Base-by-base conservation (phyloP, 1,140 invertebrate genomes). In the Pantala flavescens region DNA sequence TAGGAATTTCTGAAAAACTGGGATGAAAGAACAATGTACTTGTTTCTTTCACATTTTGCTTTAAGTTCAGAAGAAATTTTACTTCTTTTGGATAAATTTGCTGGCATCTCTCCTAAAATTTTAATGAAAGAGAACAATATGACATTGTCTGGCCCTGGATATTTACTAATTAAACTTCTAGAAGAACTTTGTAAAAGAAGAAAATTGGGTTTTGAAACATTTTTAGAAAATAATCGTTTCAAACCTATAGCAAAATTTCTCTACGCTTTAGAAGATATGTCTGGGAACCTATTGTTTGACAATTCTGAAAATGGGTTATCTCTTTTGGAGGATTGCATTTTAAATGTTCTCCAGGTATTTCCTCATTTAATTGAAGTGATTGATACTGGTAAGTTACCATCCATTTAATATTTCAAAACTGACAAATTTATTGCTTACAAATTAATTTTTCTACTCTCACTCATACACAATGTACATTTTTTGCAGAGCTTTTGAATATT, bases 341-440 rank as follows among this genome's bases (percentile, higher is more conserved):
- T 84, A 43, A 78, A 82, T 73, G 90, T 88, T 80, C 83, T 91
- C 28, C 77, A 83, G 55, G 83, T 81, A 43, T 89, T 87, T 82
- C 86, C 89, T 74, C 84, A 87, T 76, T 83, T 84, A 75, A 82
- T 87, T 21, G 76, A 77, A 2, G 77, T 78, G 21, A 81, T 90
- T 36, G 28, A 36, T 36, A 36, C 28, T 9, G 9, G 28, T 36
- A 36, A 36, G 28, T 36, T 36, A 36, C 28, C 9, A 36, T 36
- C 28, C 28, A 5, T 36, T 36, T 36, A 36, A 36, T 36, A 5
- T 36, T 36, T 9, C 28, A 36, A 36, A 36, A 5, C 9, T 36
- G 28, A 5, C 28, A 5, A 9, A 36, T 36, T n/a, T n/a, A 36
- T 36, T 36, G 2, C 28, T 36, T 2, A 5, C 28, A 36, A 5